Percentiles rank a stretch among this genome's conserved stretches.
Evolutionary conservation across 64 coral and sea anemone genomes (phyloP).

Genomic region (Stylophora pistillata): DNA sequence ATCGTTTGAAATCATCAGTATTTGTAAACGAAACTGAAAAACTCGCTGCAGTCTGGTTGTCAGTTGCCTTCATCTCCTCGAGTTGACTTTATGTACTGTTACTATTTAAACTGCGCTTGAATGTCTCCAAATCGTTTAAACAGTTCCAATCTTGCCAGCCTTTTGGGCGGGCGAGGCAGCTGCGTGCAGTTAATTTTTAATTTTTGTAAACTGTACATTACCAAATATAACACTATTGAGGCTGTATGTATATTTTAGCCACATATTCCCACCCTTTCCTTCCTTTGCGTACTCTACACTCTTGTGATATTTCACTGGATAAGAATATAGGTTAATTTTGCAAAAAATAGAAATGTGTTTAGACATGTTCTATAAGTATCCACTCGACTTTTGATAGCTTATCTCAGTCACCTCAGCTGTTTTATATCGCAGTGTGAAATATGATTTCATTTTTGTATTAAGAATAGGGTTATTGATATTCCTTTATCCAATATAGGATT

Average conservation of each 20-base stretch:
- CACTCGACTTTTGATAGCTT: not conserved
- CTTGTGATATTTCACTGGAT: not conserved
- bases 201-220: conserved; percentile 2
- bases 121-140: not conserved
- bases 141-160: not conserved
- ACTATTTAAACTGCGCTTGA: not conserved
- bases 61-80: not conserved
- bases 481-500: too few species aligned
- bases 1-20: not conserved
- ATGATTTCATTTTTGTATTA: not conserved
- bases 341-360: not conserved
- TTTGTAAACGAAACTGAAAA: not conserved
- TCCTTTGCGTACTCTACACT: not conserved
- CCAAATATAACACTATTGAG: not conserved
- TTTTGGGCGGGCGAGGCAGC: not conserved
- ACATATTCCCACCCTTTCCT: not conserved
- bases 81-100: not conserved
- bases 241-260: not conserved
- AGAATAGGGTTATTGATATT: too few species aligned
- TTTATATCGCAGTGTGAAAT: not conserved
- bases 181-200: conserved; percentile 5
- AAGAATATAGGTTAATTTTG: not conserved
- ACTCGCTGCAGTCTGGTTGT: not conserved
- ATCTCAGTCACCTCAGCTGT: not conserved
- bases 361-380: not conserved